These are phyloP conservation scores for Rhyacophila brunnea DNA, from an alignment of 1,140 invertebrate genomes.

Conservation along the genomic window DNA sequence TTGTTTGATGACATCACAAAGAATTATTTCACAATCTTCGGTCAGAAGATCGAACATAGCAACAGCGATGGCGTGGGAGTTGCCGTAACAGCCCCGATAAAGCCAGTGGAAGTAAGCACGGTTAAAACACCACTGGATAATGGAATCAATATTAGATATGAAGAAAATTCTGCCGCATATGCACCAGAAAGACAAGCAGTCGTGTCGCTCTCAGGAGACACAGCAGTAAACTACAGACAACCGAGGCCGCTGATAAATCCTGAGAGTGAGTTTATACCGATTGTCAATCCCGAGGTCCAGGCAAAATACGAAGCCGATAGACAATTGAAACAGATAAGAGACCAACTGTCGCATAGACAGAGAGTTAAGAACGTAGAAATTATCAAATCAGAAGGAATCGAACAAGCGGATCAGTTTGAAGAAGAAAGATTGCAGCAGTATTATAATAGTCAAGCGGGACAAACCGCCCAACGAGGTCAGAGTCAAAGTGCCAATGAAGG, in stretches of 20 bases:
- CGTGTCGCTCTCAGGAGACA: conserved; percentile 59
- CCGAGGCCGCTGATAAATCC: conserved; percentile 62
- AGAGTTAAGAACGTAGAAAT: conserved; percentile 29
- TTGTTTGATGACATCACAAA: conserved; percentile 73
- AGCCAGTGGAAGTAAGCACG: conserved; percentile 36
- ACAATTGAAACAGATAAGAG: conserved; percentile 23
- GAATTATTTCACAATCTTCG: conserved; percentile 74
- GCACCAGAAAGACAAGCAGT: conserved; percentile 39
- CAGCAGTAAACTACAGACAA: conserved; percentile 61
- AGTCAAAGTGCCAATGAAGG: conserved; percentile 6
- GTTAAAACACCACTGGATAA: conserved; percentile 25
- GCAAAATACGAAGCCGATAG: conserved; percentile 31
- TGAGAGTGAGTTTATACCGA: conserved; percentile 64
- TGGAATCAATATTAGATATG: conserved; percentile 22
- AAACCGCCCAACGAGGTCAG: conserved; percentile 2
- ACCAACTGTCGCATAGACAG: conserved; percentile 19
- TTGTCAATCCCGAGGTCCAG: conserved; percentile 40
- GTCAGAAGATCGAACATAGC: conserved; percentile 63
- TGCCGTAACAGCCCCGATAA: conserved; percentile 47
- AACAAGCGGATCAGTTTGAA: conserved; percentile 20
- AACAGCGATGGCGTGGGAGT: conserved; percentile 55
- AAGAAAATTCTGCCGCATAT: conserved; percentile 46
- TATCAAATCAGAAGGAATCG: conserved; percentile 26
- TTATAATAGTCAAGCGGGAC: conserved; percentile 5
- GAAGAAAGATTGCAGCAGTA: conserved; percentile 24